Percentiles rank a stretch among this genome's conserved stretches.
These are phyloP conservation scores for Collichthys lucidus DNA, from an alignment of 2,113 vertebrate genomes.

Conservation along the genomic window DNA sequence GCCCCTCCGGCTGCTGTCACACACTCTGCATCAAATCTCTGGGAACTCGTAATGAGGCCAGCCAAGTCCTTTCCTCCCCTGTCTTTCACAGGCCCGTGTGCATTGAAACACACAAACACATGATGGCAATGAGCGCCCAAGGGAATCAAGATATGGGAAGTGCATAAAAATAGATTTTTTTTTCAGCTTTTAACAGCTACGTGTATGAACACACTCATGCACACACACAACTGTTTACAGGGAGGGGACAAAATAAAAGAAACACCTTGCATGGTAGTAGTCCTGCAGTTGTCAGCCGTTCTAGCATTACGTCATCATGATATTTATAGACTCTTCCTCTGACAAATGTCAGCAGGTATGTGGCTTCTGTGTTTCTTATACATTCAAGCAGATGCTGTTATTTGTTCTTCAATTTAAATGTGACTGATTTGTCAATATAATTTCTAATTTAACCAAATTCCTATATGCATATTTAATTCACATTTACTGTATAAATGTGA, in stretches of 20 bases:
- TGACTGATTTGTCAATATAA: not conserved
- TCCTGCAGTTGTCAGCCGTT: not conserved
- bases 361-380: not conserved
- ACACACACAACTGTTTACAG: not conserved
- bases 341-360: not conserved
- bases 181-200: not conserved
- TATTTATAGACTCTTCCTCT: not conserved
- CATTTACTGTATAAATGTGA: not conserved
- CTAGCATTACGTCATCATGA: not conserved
- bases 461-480: not conserved
- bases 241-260: not conserved
- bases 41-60: constrained; percentile 59
- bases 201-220: not conserved
- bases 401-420: not conserved
- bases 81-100: constrained; percentile 2
- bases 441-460: not conserved
- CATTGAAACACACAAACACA: not conserved
- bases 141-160: constrained; percentile 10
- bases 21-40: constrained; percentile 42
- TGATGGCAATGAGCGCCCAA: not conserved
- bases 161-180: constrained; percentile 25
- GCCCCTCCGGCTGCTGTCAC: constrained; percentile 65
- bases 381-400: too few species aligned
- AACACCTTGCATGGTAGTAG: not conserved
- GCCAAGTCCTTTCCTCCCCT: constrained; percentile 38